These are phyloP conservation scores for Drusus annulatus DNA, from an alignment of 1,140 invertebrate genomes.

Conservation along the genomic window DNA sequence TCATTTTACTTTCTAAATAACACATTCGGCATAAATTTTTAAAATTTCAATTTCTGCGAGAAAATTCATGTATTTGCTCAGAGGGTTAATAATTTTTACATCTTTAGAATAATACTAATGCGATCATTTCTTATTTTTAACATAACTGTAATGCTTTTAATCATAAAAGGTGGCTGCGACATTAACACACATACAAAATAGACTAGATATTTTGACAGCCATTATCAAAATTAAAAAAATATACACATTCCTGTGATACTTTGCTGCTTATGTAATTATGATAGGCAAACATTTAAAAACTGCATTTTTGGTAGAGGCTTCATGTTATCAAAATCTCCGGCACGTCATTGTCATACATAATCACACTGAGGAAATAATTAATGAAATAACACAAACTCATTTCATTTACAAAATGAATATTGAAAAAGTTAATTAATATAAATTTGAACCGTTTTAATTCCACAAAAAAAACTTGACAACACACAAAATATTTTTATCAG, in stretches of 20 bases:
- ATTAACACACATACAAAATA: slow-evolving; percentile 57
- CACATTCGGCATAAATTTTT: slow-evolving; percentile 2
- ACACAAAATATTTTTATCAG: slow-evolving; percentile 7
- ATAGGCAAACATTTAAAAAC: slow-evolving; percentile 32
- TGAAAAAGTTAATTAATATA: too few species aligned
- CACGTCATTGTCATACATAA: background rate
- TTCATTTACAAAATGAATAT: too few species aligned
- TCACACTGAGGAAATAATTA: too few species aligned
- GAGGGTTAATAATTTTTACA: slow-evolving; percentile 7
- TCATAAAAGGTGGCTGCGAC: slow-evolving; percentile 50
- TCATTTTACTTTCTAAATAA: slow-evolving; percentile 9
- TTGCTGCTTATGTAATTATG: slow-evolving; percentile 51
- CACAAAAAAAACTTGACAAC: background rate
- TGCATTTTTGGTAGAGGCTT: slow-evolving; percentile 54
- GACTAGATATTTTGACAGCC: slow-evolving; percentile 60
- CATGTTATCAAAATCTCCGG: slow-evolving; percentile 33
- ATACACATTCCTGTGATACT: slow-evolving; percentile 55
- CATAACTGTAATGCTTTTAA: slow-evolving; percentile 3
- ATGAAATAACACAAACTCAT: too few species aligned
- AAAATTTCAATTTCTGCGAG: slow-evolving; percentile 8
- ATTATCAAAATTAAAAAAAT: slow-evolving; percentile 60
- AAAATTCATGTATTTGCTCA: background rate
- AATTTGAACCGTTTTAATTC: too few species aligned
- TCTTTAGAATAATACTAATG: slow-evolving; percentile 28
- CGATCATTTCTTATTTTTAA: slow-evolving; percentile 30